Evolutionary conservation across 2,113 vertebrate species (phyloP).

Genomic region (Cinclus cinclus): DNA sequence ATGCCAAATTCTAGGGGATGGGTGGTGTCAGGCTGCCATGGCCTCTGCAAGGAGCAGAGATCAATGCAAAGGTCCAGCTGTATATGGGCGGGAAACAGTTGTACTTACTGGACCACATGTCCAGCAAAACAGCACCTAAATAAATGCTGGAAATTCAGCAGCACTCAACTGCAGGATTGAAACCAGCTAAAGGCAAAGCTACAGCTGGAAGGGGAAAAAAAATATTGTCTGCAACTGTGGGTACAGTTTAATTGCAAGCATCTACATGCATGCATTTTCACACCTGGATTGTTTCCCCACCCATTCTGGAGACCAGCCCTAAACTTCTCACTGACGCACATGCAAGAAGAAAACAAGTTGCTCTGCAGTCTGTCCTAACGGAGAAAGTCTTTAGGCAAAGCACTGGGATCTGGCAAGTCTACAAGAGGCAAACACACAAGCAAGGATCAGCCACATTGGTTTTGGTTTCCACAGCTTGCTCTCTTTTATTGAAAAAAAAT

Average conservation of each 20-base stretch:
- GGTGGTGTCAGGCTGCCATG: background rate
- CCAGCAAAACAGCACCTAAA: background rate
- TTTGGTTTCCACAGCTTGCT: background rate
- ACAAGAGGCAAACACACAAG: background rate
- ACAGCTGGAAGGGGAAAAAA: background rate
- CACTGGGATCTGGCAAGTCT: background rate
- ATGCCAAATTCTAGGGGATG: background rate
- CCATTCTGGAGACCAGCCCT: slow-evolving; percentile 32
- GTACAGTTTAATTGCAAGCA: slow-evolving; percentile 46
- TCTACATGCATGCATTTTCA: slow-evolving; percentile 41
- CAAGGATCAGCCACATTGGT: background rate
- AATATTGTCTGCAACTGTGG: background rate
- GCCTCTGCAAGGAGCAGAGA: background rate
- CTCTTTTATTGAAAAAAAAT: background rate
- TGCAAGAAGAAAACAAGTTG: slow-evolving; percentile 14
- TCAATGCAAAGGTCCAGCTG: background rate
- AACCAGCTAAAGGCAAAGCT: background rate
- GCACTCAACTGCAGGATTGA: background rate
- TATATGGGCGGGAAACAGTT: background rate
- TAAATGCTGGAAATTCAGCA: background rate
- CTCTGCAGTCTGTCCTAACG: background rate
- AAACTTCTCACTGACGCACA: slow-evolving; percentile 32
- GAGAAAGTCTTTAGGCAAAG: slow-evolving; percentile 37
- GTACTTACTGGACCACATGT: background rate
- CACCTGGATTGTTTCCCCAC: slow-evolving; percentile 63